Percentiles rank a stretch among this genome's conserved stretches.
Evolutionary conservation across 2,888 invertebrate genomes (phyloP).

Genomic region (Pachycephus smyrnensis): DNA sequence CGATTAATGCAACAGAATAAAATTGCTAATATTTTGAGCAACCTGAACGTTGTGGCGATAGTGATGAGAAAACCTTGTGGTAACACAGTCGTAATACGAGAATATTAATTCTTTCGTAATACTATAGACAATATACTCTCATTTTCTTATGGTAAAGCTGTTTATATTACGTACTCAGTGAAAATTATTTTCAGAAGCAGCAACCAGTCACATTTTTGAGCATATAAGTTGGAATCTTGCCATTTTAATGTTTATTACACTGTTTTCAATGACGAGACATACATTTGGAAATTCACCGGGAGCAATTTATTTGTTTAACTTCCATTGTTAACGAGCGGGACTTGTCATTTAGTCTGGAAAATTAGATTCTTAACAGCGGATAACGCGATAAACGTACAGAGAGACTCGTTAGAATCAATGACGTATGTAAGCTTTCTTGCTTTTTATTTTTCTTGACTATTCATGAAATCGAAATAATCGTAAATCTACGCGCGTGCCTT

Average conservation of each 20-base stretch:
- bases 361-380: neutral
- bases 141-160: neutral
- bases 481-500: neutral
- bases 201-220: neutral
- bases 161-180: neutral
- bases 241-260: neutral
- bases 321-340: neutral
- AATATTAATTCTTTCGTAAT: neutral
- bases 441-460: neutral
- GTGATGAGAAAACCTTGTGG: too few relatives aligned
- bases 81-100: too few relatives aligned
- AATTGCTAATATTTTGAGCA: too few relatives aligned
- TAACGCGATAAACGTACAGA: neutral
- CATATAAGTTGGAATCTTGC: neutral
- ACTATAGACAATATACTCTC: neutral
- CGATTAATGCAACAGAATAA: too few relatives aligned
- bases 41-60: too few relatives aligned
- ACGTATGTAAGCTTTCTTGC: neutral
- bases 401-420: neutral
- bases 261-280: neutral
- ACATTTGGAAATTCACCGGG: neutral
- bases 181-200: neutral
- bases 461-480: neutral
- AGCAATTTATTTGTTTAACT: neutral
- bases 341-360: neutral